Base-by-base conservation (phyloP, 2,888 invertebrate genomes). In the Eulithis prunata region DNA sequence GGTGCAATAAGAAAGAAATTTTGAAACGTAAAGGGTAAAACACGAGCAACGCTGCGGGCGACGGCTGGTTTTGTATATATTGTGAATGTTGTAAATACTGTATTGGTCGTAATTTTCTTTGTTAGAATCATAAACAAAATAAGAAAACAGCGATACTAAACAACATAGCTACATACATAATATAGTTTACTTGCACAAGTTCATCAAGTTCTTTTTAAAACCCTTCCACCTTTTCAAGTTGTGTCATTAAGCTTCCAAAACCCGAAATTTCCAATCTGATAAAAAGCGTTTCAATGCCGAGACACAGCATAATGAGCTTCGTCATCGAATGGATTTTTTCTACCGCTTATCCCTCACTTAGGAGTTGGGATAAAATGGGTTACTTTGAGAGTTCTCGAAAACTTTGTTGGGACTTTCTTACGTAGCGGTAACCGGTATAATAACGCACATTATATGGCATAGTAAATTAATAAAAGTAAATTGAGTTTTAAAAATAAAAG, bases 301-400 rank as follows among this genome's bases (percentile, higher is more conserved):
- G 66, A 70, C 69, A 69, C 66, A 58, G 69, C 52, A 66, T 72
- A 74, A 72, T 74, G 71, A 72, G 68, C 74, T 66, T 62, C 67
- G 74, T 70, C 72, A 74, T 74, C 71, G 71, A 74, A 68, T 71
- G 71, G 58, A 65, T 69, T 70, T 70, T 71, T 68, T 68, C 60
- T 56, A 64, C 65, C 68, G 73, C 69, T 73, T 71, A 70, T 70
- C 64, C 72, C 71, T 69, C 65, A 73, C 73, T 73, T 71, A 58
- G 45, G 67, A 67, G 63, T 67, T 54, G 68, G 64, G 68, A 68
- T 64, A 66, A 73, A 71, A 71, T 71, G 70, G 70, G 73, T 67
- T 71, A 73, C 71, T 71, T 64, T 28, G 65, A 68, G 67, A 70
- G 69, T 70, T 69, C 60, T 64, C 62, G 68, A 64, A 69, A 68